Percentiles rank a stretch among this genome's conserved stretches.
Conservation (phyloP, 2,888 invertebrate genomes). For the Phaonia tiefii region DNA sequence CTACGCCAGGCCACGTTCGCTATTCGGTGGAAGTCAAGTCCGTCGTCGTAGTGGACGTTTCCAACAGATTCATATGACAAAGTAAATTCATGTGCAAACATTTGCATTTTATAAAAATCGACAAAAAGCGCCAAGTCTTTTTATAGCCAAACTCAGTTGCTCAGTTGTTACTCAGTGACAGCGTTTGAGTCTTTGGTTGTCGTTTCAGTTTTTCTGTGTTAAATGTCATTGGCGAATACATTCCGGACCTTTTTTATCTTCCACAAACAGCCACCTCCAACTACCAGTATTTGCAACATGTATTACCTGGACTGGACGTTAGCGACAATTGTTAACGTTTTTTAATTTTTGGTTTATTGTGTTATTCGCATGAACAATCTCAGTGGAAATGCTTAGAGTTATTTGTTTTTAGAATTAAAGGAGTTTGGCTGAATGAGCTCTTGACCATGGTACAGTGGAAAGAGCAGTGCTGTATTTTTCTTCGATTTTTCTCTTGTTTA, state of each 20-base stretch:
- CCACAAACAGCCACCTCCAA: constrained; percentile 27
- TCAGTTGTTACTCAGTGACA: not conserved
- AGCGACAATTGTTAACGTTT: constrained; percentile 7
- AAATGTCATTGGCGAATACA: constrained; percentile 54
- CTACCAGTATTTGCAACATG: not conserved
- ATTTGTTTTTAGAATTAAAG: constrained; percentile 15
- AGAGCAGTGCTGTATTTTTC: too few species aligned
- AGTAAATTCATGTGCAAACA: constrained; percentile 12
- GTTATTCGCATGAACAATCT: constrained; percentile 13
- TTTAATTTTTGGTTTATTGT: constrained; percentile 27
- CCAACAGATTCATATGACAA: constrained; percentile 23
- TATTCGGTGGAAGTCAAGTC: not conserved
- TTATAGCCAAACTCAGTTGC: constrained; percentile 7
- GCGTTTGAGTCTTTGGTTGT: not conserved
- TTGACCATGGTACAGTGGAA: too few species aligned
- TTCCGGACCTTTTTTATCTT: constrained; percentile 13
- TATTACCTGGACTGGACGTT: constrained; percentile 12
- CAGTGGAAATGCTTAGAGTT: not conserved
- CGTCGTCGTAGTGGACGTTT: not conserved
- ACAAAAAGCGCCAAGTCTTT: constrained; percentile 20
- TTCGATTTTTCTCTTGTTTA: too few species aligned
- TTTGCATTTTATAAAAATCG: constrained; percentile 27
- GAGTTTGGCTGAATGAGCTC: not conserved
- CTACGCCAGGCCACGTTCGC: not conserved
- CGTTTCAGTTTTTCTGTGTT: constrained; percentile 30